Evolutionary conservation across 1,140 invertebrate species (phyloP), one percentile per base, ranked within the genome.

Genomic region (Ruditapes philippinarum): DNA sequence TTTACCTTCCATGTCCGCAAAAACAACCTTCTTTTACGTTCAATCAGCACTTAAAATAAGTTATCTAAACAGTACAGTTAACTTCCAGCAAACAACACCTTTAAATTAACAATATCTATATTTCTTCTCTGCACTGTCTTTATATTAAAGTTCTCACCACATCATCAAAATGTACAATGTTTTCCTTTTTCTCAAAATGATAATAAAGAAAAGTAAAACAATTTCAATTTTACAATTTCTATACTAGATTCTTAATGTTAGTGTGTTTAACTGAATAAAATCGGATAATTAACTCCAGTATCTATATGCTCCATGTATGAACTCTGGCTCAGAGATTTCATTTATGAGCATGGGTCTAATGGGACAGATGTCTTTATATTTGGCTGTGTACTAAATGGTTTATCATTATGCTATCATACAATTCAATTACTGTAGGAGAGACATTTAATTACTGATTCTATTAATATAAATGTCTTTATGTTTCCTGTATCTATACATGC

Each of bases 401-500:
- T 70, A 70, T 70, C 65, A 38, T 36, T 14, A 9, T 25, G 22
- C 38, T 70, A 70, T 70, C 65, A 70, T 70, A 38, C 65, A 70
- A 36, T 38, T 38, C 33, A 70, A 70, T 70, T 70, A 70, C 65
- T 38, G 36, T 70, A 38, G 17, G 28, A 70, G 11, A 70, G 60
- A 33, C 65, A 17, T 40, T 70, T 70, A 62, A 70, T 70, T 70
- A 70, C 11, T 1, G 36, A 25, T 9, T 1, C 65, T 70, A 70
- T 70, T 70, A 70, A 70, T 70, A 70, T 25, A 70, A 70, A 70
- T 70, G 65, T 70, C 57, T 25, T n/a, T 62, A n/a, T 28, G 7
- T 62, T 62, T 62, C n/a, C 42, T 45, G 5, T 28, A n/a, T n/a
- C n/a, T n/a, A n/a, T n/a, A n/a, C n/a, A n/a, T n/a, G n/a, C n/a